Base-by-base conservation (phyloP, 1,140 invertebrate genomes). In the Phocides pigmalion region DNA sequence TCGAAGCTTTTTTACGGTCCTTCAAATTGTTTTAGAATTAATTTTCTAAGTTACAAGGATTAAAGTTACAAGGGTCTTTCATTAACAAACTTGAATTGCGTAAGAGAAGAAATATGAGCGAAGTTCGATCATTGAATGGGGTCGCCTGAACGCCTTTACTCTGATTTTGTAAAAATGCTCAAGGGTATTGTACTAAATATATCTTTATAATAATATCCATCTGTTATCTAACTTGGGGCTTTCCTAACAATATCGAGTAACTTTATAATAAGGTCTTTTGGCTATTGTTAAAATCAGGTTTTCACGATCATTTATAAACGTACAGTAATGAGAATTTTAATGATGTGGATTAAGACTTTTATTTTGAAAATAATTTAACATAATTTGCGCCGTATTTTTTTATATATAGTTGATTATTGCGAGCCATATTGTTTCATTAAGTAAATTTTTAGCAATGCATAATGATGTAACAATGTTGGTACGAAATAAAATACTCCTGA, bases 1-100 rank as follows among this genome's bases (percentile, higher is more conserved):
- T 44, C 22, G 44, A 68, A 65, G 51, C 62, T 62, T 50, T 32
- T 62, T 62, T 54, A 66, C 61, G 66, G 66, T 63, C 63, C 72
- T 72, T 70, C 49, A 81, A 79, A 86, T 79, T 80, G 76, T 82
- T 80, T 77, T 76, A 71, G 71, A 81, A 80, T 80, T 81, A 81
- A 82, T 84, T 83, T 83, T 72, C 74, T 77, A 79, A 81, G 73
- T 80, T 78, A 82, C 77, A 79, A 80, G 79, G 84, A 77, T 81
- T 85, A 78, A 82, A 80, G 77, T 87, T 81, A 82, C 81, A 79
- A 84, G 79, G 79, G 76, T 76, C 75, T 82, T 83, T 83, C 84
- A 87, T 84, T 84, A 82, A 73, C 72, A 82, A 84, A 87, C 77
- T 87, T 79, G 82, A 79, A 87, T 84, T 79, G 72, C 76, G 77